phyloP scores from a whole-genome alignment of 2,888 invertebrate species.

The Lasioglossum leucozonium region DNA sequence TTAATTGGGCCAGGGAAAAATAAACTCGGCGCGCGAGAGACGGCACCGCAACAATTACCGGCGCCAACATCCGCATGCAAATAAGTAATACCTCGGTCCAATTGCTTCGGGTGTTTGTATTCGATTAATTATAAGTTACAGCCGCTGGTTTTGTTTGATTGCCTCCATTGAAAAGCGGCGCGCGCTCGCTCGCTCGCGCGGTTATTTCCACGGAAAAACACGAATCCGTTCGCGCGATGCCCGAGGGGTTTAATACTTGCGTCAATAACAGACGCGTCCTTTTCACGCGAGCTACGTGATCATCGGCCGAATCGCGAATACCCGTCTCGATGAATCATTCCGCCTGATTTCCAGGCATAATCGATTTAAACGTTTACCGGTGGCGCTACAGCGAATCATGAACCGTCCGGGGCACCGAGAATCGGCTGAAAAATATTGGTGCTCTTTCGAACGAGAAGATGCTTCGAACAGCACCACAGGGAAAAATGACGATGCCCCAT shows the following conservation, averaged over 20 bases:
- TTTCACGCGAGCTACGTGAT: constrained; percentile 61
- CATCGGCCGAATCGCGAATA: constrained; percentile 40
- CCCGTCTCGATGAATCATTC: constrained; percentile 68
- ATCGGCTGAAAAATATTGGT: neutral
- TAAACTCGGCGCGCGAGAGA: neutral
- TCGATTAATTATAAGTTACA: constrained; percentile 69
- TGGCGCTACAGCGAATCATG: constrained; percentile 60
- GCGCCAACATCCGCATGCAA: constrained; percentile 52
- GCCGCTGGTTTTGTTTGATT: constrained; percentile 62
- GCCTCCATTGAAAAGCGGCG: constrained; percentile 52
- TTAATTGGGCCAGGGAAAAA: constrained; percentile 43
- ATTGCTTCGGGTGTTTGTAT: constrained; percentile 67
- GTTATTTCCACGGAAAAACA: constrained; percentile 34
- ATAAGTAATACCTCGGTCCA: constrained; percentile 65
- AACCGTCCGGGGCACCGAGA: constrained; percentile 16
- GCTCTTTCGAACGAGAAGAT: no score
- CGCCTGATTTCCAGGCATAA: constrained; percentile 73
- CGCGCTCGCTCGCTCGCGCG: constrained; percentile 6
- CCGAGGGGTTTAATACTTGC: constrained; percentile 55
- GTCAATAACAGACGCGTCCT: constrained; percentile 60
- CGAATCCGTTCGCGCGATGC: constrained; percentile 38
- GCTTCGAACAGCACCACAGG: neutral
- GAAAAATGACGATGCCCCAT: constrained; percentile 26
- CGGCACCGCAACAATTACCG: constrained; percentile 58
- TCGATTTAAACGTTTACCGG: constrained; percentile 72